Evolutionary conservation across 2,888 invertebrate species (phyloP).

Genomic region (Mechanitis mazaeus): DNA sequence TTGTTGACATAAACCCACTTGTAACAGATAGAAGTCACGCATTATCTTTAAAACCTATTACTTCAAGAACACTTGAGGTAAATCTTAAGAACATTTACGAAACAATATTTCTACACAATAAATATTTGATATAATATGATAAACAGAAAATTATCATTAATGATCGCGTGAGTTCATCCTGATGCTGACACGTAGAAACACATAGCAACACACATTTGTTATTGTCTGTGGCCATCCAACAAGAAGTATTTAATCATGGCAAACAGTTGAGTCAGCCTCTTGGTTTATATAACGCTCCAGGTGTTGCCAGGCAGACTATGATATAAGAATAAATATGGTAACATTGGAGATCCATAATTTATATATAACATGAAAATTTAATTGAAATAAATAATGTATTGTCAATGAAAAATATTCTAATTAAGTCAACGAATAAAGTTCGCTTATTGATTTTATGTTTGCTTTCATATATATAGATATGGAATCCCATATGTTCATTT

Average conservation of each 20-base stretch:
- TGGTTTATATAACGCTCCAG: slow-evolving; percentile 15
- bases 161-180: background rate
- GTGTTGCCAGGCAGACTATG: slow-evolving; percentile 15
- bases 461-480: too few relatives aligned
- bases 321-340: slow-evolving; percentile 12
- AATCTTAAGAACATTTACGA: too few relatives aligned
- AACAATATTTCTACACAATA: too few relatives aligned
- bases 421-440: too few relatives aligned
- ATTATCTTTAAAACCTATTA: too few relatives aligned
- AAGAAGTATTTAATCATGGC: slow-evolving; percentile 21
- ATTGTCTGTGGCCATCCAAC: slow-evolving; percentile 21
- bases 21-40: too few relatives aligned
- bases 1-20: too few relatives aligned
- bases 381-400: too few relatives aligned
- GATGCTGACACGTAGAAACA: slow-evolving; percentile 36
- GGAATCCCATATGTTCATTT: too few relatives aligned
- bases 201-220: slow-evolving; percentile 21
- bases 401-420: too few relatives aligned
- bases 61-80: too few relatives aligned
- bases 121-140: background rate
- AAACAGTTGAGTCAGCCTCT: slow-evolving; percentile 25
- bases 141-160: background rate
- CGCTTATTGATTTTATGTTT: too few relatives aligned
- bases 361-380: background rate
- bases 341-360: background rate